phyloP scores from a whole-genome alignment of 2,797 vertebrate genomes.

The Siniperca scherzeri region DNA sequence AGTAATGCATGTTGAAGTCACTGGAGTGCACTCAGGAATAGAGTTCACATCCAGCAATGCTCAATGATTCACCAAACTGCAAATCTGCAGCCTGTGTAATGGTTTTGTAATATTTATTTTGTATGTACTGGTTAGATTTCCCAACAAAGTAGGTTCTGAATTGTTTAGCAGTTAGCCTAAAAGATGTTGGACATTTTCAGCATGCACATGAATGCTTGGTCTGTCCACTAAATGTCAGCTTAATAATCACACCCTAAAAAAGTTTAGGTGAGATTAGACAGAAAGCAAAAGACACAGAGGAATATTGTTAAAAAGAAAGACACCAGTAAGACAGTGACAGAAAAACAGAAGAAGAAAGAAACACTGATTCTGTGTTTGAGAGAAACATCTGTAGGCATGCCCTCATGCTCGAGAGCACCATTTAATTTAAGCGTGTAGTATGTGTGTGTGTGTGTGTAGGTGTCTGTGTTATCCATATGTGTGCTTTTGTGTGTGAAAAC shows the following conservation, averaged over 20 bases:
- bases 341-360: constrained; percentile 7
- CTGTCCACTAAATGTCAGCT: neutral
- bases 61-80: neutral
- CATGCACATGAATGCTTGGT: neutral
- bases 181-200: neutral
- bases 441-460: constrained; percentile 11
- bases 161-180: neutral
- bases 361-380: constrained; percentile 25
- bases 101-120: neutral
- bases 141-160: neutral
- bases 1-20: constrained; percentile 4
- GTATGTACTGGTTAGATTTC: neutral
- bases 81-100: neutral
- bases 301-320: neutral
- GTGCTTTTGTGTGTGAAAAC: constrained; percentile 19
- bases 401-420: neutral
- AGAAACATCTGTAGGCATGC: neutral
- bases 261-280: neutral
- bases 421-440: constrained; percentile 3
- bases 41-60: neutral
- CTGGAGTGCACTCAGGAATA: neutral
- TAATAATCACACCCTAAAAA: neutral
- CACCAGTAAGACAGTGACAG: neutral
- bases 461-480: constrained; percentile 11
- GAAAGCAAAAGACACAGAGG: neutral